Conservation (phyloP, 2,113 vertebrate species). For the Himantopus leucocephalus region DNA sequence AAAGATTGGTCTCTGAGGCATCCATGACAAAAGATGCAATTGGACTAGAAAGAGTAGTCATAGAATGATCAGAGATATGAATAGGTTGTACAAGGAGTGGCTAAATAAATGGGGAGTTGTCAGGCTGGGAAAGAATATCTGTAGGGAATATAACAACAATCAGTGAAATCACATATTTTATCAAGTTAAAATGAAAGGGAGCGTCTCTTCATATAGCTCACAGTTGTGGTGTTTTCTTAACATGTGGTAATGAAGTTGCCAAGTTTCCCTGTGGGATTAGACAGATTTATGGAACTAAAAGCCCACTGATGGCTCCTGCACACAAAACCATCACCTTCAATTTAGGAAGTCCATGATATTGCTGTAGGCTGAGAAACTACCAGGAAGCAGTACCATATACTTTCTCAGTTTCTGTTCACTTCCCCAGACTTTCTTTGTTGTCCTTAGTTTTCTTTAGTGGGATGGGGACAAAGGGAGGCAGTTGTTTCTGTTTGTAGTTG, state of each 20-base stretch:
- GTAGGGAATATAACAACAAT: not conserved
- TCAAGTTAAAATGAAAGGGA: not conserved
- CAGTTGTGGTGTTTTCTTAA: not conserved
- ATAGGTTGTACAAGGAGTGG: not conserved
- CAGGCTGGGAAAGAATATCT: not conserved
- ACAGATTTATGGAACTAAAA: not conserved
- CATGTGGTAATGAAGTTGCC: not conserved
- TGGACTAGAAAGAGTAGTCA: not conserved
- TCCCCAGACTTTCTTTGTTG: not conserved
- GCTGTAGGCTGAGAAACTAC: not conserved
- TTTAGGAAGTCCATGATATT: not conserved
- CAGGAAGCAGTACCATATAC: not conserved
- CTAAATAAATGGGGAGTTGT: not conserved
- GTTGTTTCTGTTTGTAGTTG: not conserved
- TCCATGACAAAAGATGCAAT: not conserved
- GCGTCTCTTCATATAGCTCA: not conserved
- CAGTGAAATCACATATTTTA: not conserved
- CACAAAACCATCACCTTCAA: not conserved
- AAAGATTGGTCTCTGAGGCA: not conserved
- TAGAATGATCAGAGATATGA: not conserved
- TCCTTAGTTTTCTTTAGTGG: not conserved
- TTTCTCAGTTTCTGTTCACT: not conserved
- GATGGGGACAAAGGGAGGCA: not conserved
- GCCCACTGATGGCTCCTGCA: not conserved
- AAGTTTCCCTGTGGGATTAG: not conserved